Evolutionary conservation across 2,797 vertebrate species (phyloP).

Genomic region (Anniella stebbinsi): DNA sequence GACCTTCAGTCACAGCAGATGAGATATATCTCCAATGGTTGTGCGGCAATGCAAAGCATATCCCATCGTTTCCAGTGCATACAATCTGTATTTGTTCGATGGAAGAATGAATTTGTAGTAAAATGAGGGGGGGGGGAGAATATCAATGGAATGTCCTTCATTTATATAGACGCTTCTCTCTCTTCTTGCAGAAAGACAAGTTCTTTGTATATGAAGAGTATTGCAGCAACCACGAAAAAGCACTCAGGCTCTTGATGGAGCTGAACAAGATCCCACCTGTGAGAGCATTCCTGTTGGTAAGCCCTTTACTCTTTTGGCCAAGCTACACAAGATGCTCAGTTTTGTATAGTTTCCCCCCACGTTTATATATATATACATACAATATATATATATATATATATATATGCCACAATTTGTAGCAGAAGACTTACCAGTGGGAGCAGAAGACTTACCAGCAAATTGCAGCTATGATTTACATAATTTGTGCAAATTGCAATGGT

Average conservation of each 20-base stretch:
- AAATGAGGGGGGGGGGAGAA: conserved; percentile 4
- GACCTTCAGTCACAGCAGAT: background rate
- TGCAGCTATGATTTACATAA: too few relatives aligned
- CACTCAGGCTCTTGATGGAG: conserved; percentile 94
- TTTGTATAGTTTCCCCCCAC: background rate
- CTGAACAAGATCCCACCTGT: conserved; percentile 95
- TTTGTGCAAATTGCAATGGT: background rate
- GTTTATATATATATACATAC: too few relatives aligned
- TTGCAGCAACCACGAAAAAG: conserved; percentile 99
- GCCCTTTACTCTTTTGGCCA: conserved; percentile 52
- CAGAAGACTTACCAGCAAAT: too few relatives aligned
- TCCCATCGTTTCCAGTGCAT: background rate
- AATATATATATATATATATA: too few relatives aligned
- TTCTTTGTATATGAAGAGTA: conserved; percentile 98
- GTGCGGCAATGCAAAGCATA: background rate
- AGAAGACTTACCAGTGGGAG: too few relatives aligned
- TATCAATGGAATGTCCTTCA: conserved; percentile 3
- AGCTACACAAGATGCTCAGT: background rate
- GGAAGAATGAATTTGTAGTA: conserved; percentile 14
- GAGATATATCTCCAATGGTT: too few relatives aligned
- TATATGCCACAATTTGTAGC: too few relatives aligned
- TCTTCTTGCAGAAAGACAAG: conserved; percentile 87
- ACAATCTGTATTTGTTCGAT: background rate
- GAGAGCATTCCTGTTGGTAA: conserved; percentile 96
- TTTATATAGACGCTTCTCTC: conserved; percentile 33